Percentiles rank a stretch among this genome's conserved stretches.
Conservation (phyloP, 2,113 vertebrate genomes). For the Sturnus vulgaris region DNA sequence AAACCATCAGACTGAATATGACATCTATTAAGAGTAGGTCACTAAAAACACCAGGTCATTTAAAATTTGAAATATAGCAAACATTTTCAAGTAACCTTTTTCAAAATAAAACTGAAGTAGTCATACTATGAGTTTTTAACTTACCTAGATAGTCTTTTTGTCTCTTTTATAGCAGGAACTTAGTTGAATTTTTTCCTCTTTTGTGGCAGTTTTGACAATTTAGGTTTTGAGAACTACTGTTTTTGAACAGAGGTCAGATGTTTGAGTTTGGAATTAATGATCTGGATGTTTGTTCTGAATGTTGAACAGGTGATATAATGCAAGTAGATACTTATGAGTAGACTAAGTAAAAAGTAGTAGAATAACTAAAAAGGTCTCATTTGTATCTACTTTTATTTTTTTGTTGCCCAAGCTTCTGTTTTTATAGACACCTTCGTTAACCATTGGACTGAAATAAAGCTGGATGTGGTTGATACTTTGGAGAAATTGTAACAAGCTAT, state of each 20-base stretch:
- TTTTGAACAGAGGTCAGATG: neutral
- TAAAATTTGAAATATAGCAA: neutral
- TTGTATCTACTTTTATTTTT: neutral
- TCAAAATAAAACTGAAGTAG: neutral
- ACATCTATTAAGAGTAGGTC: neutral
- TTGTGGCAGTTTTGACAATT: neutral
- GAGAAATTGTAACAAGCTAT: neutral
- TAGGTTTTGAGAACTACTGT: neutral
- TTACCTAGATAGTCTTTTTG: neutral
- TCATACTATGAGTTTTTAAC: neutral
- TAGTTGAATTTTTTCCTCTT: neutral
- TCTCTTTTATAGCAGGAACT: neutral
- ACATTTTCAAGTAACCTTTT: neutral
- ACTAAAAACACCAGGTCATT: neutral
- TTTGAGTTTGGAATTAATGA: neutral
- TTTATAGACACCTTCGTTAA: neutral
- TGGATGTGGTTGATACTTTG: neutral
- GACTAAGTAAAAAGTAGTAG: neutral
- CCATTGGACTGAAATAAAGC: neutral
- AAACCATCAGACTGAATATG: neutral
- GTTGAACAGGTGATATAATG: neutral
- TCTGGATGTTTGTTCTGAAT: neutral
- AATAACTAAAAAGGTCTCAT: neutral
- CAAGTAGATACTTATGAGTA: neutral
- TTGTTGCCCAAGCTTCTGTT: neutral